These are phyloP conservation scores for Gymnobelideus leadbeateri DNA, from an alignment of 2,113 vertebrate species.

Conservation along the genomic window DNA sequence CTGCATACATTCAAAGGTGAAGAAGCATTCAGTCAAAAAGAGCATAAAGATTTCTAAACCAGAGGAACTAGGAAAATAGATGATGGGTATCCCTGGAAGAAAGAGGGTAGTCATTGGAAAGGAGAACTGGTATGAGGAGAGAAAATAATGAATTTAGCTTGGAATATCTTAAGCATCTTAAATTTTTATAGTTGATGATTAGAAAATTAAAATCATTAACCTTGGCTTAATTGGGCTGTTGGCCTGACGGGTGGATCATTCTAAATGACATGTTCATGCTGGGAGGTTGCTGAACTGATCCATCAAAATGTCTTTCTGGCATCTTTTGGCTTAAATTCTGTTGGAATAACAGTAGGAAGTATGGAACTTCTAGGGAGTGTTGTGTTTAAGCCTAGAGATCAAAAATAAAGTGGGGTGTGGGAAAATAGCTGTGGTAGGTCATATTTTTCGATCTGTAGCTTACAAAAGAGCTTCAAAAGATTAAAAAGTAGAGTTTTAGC, in stretches of 20 bases:
- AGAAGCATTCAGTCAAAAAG: not conserved
- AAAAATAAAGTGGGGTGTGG: not conserved
- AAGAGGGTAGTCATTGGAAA: not conserved
- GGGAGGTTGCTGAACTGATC: constrained; percentile 22
- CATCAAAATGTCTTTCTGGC: constrained; percentile 32
- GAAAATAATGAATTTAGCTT: constrained; percentile 2
- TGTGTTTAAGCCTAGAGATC: not conserved
- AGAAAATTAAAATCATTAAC: constrained; percentile 54
- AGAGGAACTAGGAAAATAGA: not conserved
- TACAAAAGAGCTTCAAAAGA: constrained; percentile 56
- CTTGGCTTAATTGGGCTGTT: constrained; percentile 11
- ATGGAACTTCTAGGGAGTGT: not conserved
- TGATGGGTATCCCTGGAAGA: not conserved
- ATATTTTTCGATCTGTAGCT: constrained; percentile 8
- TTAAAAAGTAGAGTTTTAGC: constrained; percentile 30
- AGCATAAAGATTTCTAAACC: not conserved
- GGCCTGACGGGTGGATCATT: not conserved
- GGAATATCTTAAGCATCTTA: constrained; percentile 11
- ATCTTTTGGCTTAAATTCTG: constrained; percentile 29
- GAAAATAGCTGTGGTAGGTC: constrained; percentile 31
- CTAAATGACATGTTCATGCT: constrained; percentile 1
- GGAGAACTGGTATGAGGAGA: constrained; percentile 27
- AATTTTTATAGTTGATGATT: constrained; percentile 26
- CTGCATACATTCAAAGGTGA: not conserved
- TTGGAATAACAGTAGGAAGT: not conserved